Percentiles rank a stretch among this genome's conserved stretches.
These are phyloP conservation scores for Anaspis maculata DNA, from an alignment of 2,888 invertebrate genomes.

Conservation along the genomic window DNA sequence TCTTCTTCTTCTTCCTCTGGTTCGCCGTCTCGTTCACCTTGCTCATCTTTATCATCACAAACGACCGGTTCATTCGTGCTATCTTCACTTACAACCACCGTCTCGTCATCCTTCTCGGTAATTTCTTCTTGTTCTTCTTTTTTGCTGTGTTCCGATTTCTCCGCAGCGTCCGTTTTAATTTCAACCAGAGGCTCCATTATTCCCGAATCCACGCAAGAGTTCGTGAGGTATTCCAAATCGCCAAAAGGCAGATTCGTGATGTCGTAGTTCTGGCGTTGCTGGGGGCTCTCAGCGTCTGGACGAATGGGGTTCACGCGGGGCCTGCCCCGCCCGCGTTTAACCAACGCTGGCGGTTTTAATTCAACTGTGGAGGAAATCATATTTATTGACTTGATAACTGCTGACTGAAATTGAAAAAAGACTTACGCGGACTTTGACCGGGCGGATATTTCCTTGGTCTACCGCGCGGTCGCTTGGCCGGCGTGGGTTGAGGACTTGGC, in stretches of 20 bases:
- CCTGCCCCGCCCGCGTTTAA: conserved; percentile 29
- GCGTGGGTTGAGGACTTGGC: too few species aligned
- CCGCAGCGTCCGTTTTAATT: conserved; percentile 23
- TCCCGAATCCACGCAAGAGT: conserved; percentile 3
- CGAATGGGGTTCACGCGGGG: conserved; percentile 22
- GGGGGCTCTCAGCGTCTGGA: conserved; percentile 1
- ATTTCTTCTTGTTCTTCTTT: conserved; percentile 5
- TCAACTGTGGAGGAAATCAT: too few species aligned
- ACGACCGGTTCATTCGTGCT: too few species aligned
- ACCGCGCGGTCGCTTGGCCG: conserved; percentile 12
- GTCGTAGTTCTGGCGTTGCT: conserved; percentile 25
- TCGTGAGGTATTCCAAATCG: conserved; percentile 28
- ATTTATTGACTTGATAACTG: too few species aligned
- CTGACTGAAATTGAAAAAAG: too few species aligned
- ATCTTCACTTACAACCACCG: too few species aligned
- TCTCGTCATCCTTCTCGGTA: background rate
- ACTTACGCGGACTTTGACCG: too few species aligned
- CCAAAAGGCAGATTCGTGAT: conserved; percentile 31
- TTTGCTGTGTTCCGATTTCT: too few species aligned
- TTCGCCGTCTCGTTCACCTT: too few species aligned
- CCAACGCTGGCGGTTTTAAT: conserved; percentile 6
- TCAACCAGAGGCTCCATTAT: conserved; percentile 28
- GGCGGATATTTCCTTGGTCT: conserved; percentile 15
- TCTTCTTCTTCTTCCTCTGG: background rate
- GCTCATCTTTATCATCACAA: background rate